Conservation (phyloP, 2,888 invertebrate genomes). For the Phytoseiulus persimilis region DNA sequence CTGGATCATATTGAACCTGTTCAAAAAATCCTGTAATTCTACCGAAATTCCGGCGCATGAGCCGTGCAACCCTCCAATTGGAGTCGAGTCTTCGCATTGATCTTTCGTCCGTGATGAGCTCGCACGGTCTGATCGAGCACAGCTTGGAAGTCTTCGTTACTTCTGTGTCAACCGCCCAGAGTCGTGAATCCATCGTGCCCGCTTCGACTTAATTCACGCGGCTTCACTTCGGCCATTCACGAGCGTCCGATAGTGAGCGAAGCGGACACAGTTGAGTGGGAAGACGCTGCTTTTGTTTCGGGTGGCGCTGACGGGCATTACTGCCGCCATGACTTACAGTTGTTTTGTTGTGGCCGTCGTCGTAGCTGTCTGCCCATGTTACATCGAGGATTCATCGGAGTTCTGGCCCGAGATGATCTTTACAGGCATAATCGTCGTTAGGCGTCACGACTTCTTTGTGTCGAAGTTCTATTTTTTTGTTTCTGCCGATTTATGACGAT, state of each 20-base stretch:
- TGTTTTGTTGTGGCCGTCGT: background rate
- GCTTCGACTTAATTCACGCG: background rate
- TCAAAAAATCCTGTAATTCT: too few species aligned
- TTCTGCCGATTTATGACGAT: background rate
- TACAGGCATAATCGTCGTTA: background rate
- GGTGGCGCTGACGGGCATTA: background rate
- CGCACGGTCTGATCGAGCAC: too few species aligned
- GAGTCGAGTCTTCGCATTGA: too few species aligned
- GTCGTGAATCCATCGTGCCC: too few species aligned
- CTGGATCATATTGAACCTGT: too few species aligned
- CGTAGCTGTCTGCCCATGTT: background rate
- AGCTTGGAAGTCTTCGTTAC: too few species aligned
- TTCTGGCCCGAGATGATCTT: background rate
- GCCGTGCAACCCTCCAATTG: too few species aligned
- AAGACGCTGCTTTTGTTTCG: background rate
- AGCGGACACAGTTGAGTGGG: background rate
- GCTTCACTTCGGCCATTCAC: background rate
- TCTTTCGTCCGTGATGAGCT: too few species aligned
- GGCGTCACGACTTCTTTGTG: background rate
- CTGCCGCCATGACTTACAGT: background rate
- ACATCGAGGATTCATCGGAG: background rate
- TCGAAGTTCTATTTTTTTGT: background rate
- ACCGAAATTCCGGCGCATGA: too few species aligned
- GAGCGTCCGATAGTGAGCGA: background rate
- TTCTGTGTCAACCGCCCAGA: too few species aligned